Evolutionary conservation across 92 coral and sea anemone species (phyloP), one percentile per base, ranked within the genome.

Genomic region (Metridium senile): DNA sequence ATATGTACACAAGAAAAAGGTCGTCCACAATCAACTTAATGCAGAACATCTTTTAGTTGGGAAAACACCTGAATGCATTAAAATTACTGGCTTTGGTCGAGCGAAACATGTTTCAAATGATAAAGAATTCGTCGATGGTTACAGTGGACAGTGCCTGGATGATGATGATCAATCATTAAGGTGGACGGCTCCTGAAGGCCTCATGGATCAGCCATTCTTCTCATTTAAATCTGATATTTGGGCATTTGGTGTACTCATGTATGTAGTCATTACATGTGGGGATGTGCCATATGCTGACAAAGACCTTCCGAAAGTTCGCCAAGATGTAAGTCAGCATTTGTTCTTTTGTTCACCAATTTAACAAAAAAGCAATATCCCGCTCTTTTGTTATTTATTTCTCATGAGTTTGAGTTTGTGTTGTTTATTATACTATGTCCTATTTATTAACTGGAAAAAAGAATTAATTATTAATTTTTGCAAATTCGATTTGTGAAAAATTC

Each of bases 171-270:
- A 59, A 23, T 47, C 74, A 26, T 11, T 77, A 28, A 58, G 82
- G 26, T 77, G 64, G 62, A 27, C 82, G 27, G 82, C 65, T 16
- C 74, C 82, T 1, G 74, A 30, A 22, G 69, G 74, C 8, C 74
- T 77, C 11, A 30, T 1, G 9, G 53, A 67, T 33, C n/a, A n/a
- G 1, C 72, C 82, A 43, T 20, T 64, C 65, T 77, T 49, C 57
- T 77, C 82, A 3, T 32, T 33, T 35, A 8, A 77, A 22, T 77
- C 82, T 65, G 82, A 77, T 67, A 56, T 77, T 11, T 77, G 74
- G 74, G 73, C 82, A 20, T 77, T 65, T 47, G 82, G 82, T 11
- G 74, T 66, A 3, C 54, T 77, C 11, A 43, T 77, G 74, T 77
- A 77, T 59, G 82, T 34, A 33, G 11, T 77, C 31, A 64, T 77